Evolutionary conservation across 53 echinoderm and acorn worm species (phyloP), one percentile per base, ranked within the genome.

Genomic region (Paracentrotus lividus): DNA sequence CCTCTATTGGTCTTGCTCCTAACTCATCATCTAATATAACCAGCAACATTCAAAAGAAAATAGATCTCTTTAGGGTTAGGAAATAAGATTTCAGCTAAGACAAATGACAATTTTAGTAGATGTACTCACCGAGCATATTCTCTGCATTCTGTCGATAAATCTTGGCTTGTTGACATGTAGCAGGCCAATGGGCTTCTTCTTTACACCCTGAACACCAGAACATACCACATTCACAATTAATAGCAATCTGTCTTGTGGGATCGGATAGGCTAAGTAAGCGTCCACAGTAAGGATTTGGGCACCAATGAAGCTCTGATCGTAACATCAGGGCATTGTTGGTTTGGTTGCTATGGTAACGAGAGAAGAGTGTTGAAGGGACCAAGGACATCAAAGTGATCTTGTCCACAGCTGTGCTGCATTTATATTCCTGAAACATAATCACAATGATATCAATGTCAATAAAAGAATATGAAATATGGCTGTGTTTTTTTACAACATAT

Each of bases 141-240:
- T 56, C 56, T 15, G 78, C 77, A 24, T 92, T 27, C 18, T 85
- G 47, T n/a, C 95, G 92, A 87, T 97, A 98, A 0, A 49, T 57
- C 45, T 90, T 88, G 14, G 96, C 96, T 66, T 98, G 98, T 42
- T 96, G 56, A 90, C 98, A 98, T 1, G 95, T 56, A 38, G 96
- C 95, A 18, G 99, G 99, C 99, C 99, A 98, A 88, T 98, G 99
- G 12, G 94, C 96, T 36, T 95, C 96, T 43, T 93, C 95, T 60
- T 93, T 94, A 61, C 97, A 97, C 26, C 81, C 43, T 6, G 94
- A 94, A 81, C 99, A 98, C 97, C 97, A 98, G 40, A 96, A 81
- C 33, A 93, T 65, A 49, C 99, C 96, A 58, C 99, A 98, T 24
- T 88, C 86, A 92, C 99, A 98, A 42, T 90, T 76, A 5, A 90